Evolutionary conservation across 2,888 invertebrate genomes (phyloP), one percentile per base, ranked within the genome.

Genomic region (Yponomeuta sedellus): DNA sequence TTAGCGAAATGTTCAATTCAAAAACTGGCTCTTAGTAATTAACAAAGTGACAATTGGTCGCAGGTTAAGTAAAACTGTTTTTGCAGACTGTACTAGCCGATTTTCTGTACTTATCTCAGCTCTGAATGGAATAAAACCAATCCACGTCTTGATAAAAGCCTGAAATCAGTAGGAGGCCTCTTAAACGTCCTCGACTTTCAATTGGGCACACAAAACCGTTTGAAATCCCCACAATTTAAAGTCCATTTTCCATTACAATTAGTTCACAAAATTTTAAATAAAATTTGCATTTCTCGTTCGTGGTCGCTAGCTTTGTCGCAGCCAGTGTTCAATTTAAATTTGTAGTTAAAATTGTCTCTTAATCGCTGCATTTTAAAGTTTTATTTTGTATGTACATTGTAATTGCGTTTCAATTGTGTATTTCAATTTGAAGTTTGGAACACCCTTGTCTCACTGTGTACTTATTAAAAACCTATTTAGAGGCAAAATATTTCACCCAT

Each of bases 321-420:
- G 58, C 58, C 22, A 58, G 58, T 58, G 20, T 58, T 59, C 59
- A 59, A 59, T 59, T 59, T 59, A 20, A 59, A 59, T 59, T 59
- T 22, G 12, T 25, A 59, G 20, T 59, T 11, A 12, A 59, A 25
- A 59, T 22, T 59, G 59, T 25, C 20, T 25, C 12, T 59, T 59
- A 19, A 62, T n/a, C 19, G 40, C 28, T 34, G 62, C 25, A 62
- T 62, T 62, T 62, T 62, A 62, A 62, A 62, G 62, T 39, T 16
- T 22, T 12, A 59, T 59, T 59, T 25, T 19, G 12, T 10, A 25
- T 20, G 12, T 12, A 59, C 59, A 59, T 11, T 22, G 3, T 59
- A 25, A 59, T 25, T 59, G 59, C 44, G 16, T 20, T 59, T 34
- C 34, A 34, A 34, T 34, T 59, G 5, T 59, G 5, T 8, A 62